Evolutionary conservation across 2,888 invertebrate genomes (phyloP).

Genomic region (Trachelus tabidus): DNA sequence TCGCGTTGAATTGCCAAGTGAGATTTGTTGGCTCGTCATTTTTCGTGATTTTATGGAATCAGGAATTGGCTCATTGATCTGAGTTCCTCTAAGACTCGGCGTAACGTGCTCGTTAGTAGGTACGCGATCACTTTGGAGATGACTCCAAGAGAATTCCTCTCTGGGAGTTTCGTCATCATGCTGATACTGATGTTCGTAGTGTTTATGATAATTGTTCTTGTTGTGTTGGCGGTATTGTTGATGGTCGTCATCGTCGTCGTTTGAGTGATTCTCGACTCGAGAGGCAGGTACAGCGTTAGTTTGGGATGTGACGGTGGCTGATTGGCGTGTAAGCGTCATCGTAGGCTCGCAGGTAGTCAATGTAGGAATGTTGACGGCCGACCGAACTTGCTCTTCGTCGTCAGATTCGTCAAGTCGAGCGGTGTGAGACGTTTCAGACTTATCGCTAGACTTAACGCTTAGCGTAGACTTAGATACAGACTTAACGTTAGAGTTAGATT

Average conservation of each 20-base stretch:
- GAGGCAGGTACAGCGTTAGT: slow-evolving; percentile 63
- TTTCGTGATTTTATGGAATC: background rate
- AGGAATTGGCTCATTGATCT: slow-evolving; percentile 16
- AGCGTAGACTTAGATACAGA: slow-evolving; percentile 63
- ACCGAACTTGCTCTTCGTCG: slow-evolving; percentile 33
- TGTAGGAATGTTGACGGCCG: slow-evolving; percentile 65
- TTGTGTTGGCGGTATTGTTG: slow-evolving; percentile 1
- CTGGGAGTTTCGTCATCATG: background rate
- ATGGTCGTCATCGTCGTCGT: slow-evolving; percentile 38
- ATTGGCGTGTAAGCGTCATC: slow-evolving; percentile 66
- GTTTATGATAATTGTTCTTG: background rate
- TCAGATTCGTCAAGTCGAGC: slow-evolving; percentile 49
- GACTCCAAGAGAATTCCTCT: slow-evolving; percentile 25
- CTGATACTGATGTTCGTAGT: background rate
- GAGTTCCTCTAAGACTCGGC: slow-evolving; percentile 24
- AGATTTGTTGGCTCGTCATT: slow-evolving; percentile 14
- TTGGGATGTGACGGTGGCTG: slow-evolving; percentile 63
- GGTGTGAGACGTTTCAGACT: slow-evolving; percentile 56
- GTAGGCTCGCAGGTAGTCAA: slow-evolving; percentile 66
- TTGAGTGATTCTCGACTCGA: slow-evolving; percentile 48
- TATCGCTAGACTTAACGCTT: slow-evolving; percentile 60
- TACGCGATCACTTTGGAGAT: slow-evolving; percentile 41
- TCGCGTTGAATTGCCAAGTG: slow-evolving; percentile 18
- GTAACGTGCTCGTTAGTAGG: slow-evolving; percentile 25
- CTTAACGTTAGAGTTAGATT: slow-evolving; percentile 60